Evolutionary conservation across 2,888 invertebrate genomes (phyloP), one percentile per base, ranked within the genome.

Genomic region (Anticlea derivata): DNA sequence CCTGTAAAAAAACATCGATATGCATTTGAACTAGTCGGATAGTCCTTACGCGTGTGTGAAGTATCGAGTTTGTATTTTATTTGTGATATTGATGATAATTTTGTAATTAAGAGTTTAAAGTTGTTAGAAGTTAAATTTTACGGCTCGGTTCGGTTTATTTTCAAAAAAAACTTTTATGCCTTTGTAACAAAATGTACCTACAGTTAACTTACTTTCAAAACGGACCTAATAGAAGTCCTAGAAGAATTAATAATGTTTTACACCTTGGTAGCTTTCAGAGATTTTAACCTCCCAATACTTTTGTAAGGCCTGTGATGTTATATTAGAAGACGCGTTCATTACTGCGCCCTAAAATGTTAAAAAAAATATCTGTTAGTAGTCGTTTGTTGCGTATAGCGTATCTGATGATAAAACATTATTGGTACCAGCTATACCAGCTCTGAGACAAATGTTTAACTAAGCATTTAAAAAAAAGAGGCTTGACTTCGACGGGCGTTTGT

Each of bases 31-130:
- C 7, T 27, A 27, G 8, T 26, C 1, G 45, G 47, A 44, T 59
- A 61, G 65, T 63, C 54, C 51, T 43, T 35, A 60, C 63, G 53
- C 56, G 45, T 58, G 60, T 52, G 61, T 54, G 48, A 53, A 40
- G 51, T 65, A 68, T 69, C 70, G 67, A 69, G 72, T 76, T 78
- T 73, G 78, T 82, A 79, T 86, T 84, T 86, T 74, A 77, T 88
- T 88, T 88, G 88, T 88, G 89, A 88, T 88, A 89, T 86, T 83
- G 81, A 83, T 79, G 77, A 82, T 86, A 83, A 85, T 86, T 87
- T 87, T 87, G 80, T 85, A 77, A 80, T 75, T 85, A 85, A 88
- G 86, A 86, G 84, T 88, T 84, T 86, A 86, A 76, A 71, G 84
- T 86, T 87, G 79, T 82, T 80, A 80, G 72, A 78, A 63, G 75